Conservation (phyloP, 2,113 vertebrate species). For the Tenebrosternarchus preto region DNA sequence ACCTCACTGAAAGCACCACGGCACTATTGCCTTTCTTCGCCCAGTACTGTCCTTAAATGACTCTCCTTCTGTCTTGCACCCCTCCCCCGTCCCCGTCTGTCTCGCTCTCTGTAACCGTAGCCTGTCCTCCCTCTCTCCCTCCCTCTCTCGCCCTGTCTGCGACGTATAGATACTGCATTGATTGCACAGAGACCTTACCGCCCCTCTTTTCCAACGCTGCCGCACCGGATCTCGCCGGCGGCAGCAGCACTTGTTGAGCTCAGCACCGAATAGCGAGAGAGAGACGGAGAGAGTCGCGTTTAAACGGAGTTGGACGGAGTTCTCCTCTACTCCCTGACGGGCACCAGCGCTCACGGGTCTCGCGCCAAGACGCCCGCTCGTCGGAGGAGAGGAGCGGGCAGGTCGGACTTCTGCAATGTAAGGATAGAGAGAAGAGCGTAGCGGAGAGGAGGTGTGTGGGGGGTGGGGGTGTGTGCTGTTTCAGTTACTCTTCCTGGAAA, state of each 20-base stretch:
- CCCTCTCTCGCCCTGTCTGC: slow-evolving; percentile 26
- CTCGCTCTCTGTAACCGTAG: slow-evolving; percentile 77
- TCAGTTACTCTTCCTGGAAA: slow-evolving; percentile 79
- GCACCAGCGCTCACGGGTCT: no score
- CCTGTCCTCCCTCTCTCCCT: slow-evolving; percentile 64
- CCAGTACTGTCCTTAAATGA: slow-evolving; percentile 78
- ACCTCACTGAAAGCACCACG: slow-evolving; percentile 70
- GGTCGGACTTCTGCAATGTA: slow-evolving; percentile 62
- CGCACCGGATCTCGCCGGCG: slow-evolving; percentile 56
- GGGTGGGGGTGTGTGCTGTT: slow-evolving; percentile 58
- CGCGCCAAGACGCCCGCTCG: no score
- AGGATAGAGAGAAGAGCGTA: slow-evolving; percentile 41
- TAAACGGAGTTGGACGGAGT: slow-evolving; percentile 53
- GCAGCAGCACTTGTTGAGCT: slow-evolving; percentile 78
- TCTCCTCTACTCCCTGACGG: slow-evolving; percentile 44
- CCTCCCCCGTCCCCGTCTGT: slow-evolving; percentile 57
- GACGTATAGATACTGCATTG: slow-evolving; percentile 58
- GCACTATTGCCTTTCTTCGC: slow-evolving; percentile 74
- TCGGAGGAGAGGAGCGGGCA: slow-evolving; percentile 46
- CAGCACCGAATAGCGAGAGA: slow-evolving; percentile 56
- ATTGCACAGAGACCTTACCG: slow-evolving; percentile 57
- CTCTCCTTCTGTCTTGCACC: slow-evolving; percentile 71
- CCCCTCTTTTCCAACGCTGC: slow-evolving; percentile 33
- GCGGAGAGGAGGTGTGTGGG: slow-evolving; percentile 54
- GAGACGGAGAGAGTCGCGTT: slow-evolving; percentile 9